Evolutionary conservation across 2,888 invertebrate genomes (phyloP).

Genomic region (Zygaena filipendulae): DNA sequence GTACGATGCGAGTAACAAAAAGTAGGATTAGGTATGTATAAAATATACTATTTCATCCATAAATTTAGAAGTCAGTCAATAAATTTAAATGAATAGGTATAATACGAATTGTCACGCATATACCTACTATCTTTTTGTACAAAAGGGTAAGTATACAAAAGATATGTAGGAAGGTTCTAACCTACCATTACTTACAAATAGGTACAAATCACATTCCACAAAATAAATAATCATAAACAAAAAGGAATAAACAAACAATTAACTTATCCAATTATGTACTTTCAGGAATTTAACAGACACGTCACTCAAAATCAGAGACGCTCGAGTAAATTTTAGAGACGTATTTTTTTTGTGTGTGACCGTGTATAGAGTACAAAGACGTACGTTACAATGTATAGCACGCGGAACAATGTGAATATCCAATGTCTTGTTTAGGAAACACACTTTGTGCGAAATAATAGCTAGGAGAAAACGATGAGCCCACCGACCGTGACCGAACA

Average conservation of each 20-base stretch:
- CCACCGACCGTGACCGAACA: conserved; percentile 50
- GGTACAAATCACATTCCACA: conserved; percentile 14
- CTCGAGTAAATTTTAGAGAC: conserved; percentile 30
- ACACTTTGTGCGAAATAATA: conserved; percentile 32
- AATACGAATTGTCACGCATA: too few species aligned
- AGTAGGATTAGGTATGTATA: too few species aligned
- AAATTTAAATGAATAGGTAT: too few species aligned
- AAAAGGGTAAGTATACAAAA: too few species aligned
- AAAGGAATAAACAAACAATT: conserved; percentile 20
- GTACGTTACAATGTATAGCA: conserved; percentile 25
- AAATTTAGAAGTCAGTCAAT: too few species aligned
- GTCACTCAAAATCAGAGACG: conserved; percentile 38
- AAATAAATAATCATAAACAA: conserved; percentile 16
- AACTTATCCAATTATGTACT: conserved; percentile 22
- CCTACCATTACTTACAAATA: too few species aligned
- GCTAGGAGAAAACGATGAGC: conserved; percentile 32
- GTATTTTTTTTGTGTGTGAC: conserved; percentile 22
- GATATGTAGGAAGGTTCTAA: too few species aligned
- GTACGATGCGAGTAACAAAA: too few species aligned
- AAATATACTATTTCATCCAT: too few species aligned
- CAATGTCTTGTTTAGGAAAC: conserved; percentile 57
- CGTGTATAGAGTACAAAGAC: conserved; percentile 16
- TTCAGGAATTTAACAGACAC: conserved; percentile 29
- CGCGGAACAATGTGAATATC: conserved; percentile 31
- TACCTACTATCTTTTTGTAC: too few species aligned